phyloP scores from a whole-genome alignment of 2,113 vertebrate species.

The Pelecanoides urinatrix region DNA sequence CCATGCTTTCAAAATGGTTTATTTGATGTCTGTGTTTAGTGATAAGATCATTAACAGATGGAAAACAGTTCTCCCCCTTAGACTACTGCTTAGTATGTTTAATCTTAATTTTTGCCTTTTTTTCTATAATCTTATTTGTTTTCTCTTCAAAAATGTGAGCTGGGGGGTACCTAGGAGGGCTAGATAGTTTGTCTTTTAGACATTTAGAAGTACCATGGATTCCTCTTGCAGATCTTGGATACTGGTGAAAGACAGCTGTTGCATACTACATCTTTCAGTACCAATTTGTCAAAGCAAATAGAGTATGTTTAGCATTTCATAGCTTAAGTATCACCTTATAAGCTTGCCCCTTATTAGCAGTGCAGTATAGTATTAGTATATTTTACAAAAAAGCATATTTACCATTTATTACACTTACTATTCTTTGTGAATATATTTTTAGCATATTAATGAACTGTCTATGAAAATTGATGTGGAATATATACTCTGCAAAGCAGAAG shows the following conservation, averaged over 20 bases:
- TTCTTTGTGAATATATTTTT: constrained; percentile 63
- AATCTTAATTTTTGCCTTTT: neutral
- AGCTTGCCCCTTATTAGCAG: neutral
- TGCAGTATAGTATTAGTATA: neutral
- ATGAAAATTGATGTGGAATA: constrained; percentile 95
- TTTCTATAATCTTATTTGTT: neutral
- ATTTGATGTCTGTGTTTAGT: neutral
- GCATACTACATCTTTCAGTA: neutral
- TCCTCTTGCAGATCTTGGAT: neutral
- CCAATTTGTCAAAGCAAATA: neutral
- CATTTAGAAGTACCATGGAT: neutral
- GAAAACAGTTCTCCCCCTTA: neutral
- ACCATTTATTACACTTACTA: neutral
- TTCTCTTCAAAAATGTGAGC: neutral
- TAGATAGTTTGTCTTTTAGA: neutral
- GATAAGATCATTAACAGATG: neutral
- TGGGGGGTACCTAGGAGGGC: neutral
- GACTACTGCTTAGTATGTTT: neutral
- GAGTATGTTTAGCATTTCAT: neutral
- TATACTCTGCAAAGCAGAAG: constrained; percentile 89
- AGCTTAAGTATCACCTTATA: neutral
- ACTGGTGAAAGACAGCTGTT: neutral
- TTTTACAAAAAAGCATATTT: neutral
- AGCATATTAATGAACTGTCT: constrained; percentile 97
- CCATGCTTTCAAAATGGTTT: neutral